Conservation (phyloP, 2,113 vertebrate species). For the Jaculus jaculus region DNA sequence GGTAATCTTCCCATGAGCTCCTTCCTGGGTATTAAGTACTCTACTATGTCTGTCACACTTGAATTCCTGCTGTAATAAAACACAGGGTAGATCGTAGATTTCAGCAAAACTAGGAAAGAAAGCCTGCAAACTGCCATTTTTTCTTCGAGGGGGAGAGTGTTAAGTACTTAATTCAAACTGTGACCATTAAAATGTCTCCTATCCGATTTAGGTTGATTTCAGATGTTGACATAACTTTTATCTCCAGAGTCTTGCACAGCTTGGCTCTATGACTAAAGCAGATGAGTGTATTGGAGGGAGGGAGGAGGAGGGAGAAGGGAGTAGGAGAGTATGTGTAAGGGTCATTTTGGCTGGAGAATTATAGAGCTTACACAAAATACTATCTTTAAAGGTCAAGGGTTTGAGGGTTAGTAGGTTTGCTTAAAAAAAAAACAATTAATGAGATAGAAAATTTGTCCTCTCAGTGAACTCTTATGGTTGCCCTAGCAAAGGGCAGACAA, state of each 20-base stretch:
- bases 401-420: constrained; percentile 93
- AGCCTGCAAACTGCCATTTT: constrained; percentile 78
- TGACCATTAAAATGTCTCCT: constrained; percentile 82
- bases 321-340: constrained; percentile 56
- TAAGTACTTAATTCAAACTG: constrained; percentile 80
- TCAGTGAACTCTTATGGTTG: constrained; percentile 93
- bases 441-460: constrained; percentile 95
- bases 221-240: constrained; percentile 84
- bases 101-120: constrained; percentile 70
- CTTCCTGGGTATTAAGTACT: constrained; percentile 83
- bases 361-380: constrained; percentile 85
- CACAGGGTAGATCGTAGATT: constrained; percentile 80
- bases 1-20: constrained; percentile 70
- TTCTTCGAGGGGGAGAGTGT: constrained; percentile 80
- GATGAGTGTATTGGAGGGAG: constrained; percentile 75
- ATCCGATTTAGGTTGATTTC: constrained; percentile 83
- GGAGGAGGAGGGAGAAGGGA: constrained; percentile 15
- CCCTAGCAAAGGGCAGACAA: constrained; percentile 89
- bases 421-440: constrained; percentile 91
- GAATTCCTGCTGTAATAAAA: constrained; percentile 84
- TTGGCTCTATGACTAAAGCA: constrained; percentile 76
- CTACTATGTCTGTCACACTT: constrained; percentile 82
- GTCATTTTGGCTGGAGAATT: constrained; percentile 68
- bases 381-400: constrained; percentile 92
- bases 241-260: constrained; percentile 64